phyloP scores from a whole-genome alignment of 2,888 invertebrate species.

The Erebia palarica region DNA sequence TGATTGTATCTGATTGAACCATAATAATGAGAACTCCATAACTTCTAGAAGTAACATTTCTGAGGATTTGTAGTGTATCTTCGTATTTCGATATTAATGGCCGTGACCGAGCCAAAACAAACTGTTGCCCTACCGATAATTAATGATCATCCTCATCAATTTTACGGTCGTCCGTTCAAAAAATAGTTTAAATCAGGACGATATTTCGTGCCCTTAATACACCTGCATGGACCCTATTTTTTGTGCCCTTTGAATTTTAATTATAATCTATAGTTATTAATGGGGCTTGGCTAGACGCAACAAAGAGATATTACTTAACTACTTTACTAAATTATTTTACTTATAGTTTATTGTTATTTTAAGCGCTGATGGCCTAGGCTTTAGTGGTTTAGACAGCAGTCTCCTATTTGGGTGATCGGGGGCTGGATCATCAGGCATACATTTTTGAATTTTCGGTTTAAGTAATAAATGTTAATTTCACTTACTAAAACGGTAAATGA shows the following conservation, averaged over 20 bases:
- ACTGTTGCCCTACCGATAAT: conserved; percentile 70
- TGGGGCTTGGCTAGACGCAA: conserved; percentile 14
- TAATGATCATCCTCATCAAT: conserved; percentile 76
- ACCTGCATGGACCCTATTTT: conserved; percentile 55
- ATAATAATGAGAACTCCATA: neutral
- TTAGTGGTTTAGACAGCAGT: too few species aligned
- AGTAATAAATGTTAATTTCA: too few species aligned
- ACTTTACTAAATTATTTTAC: neutral
- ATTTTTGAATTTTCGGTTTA: too few species aligned
- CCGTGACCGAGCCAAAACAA: conserved; percentile 77
- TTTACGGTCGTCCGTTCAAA: conserved; percentile 72
- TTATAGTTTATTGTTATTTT: neutral
- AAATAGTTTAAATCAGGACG: conserved; percentile 58
- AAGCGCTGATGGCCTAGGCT: neutral
- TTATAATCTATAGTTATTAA: conserved; percentile 32
- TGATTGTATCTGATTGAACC: too few species aligned
- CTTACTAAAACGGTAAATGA: too few species aligned
- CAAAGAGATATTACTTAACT: conserved; percentile 8
- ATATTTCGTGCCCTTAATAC: conserved; percentile 50
- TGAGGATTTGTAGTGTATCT: neutral
- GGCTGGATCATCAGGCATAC: too few species aligned
- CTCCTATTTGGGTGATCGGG: too few species aligned
- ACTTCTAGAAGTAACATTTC: neutral
- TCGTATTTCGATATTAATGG: conserved; percentile 31
- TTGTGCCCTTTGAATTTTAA: conserved; percentile 35